A percentile compares a stretch with the other conserved stretches of the same genome.
phyloP scores from a whole-genome alignment of 2,797 vertebrate species.

The Enteromius trimaculatus region DNA sequence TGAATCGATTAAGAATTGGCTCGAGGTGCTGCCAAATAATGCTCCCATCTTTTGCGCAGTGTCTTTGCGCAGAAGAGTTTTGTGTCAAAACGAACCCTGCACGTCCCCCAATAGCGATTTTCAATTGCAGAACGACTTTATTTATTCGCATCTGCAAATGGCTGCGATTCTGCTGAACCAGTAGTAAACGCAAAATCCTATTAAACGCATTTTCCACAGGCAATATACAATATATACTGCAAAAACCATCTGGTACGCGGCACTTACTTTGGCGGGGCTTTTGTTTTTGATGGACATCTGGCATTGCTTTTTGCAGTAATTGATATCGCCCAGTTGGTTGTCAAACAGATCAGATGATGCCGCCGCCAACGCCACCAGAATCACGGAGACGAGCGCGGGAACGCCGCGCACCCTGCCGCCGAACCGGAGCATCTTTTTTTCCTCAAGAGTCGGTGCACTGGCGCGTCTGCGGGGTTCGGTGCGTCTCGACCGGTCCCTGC shows the following conservation, averaged over 20 bases:
- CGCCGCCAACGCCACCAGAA: conserved; percentile 73
- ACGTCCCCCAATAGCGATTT: not conserved
- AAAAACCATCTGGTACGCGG: conserved; percentile 20
- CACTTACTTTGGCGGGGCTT: conserved; percentile 83
- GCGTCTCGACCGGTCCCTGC: conserved; percentile 78
- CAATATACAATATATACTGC: not conserved
- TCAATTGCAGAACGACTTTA: not conserved
- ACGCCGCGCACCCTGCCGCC: conserved; percentile 71
- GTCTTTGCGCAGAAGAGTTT: conserved; percentile 30
- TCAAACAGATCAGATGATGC: conserved; percentile 83
- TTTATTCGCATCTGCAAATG: conserved; percentile 12
- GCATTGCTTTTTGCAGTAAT: conserved; percentile 90
- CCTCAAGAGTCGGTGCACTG: conserved; percentile 61
- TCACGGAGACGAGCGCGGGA: conserved; percentile 74
- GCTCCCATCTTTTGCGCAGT: conserved; percentile 47
- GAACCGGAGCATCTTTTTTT: conserved; percentile 72
- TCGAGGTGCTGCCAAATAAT: conserved; percentile 29
- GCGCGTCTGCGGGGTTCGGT: conserved; percentile 82
- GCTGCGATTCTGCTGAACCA: conserved; percentile 9
- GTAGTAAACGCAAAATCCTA: not conserved
- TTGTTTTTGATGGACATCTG: conserved; percentile 82
- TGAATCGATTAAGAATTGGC: conserved; percentile 39
- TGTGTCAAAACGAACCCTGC: not conserved
- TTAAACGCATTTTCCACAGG: not conserved
- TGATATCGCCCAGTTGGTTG: conserved; percentile 89